Conservation (phyloP, 2,888 invertebrate species). For the Nomada ruficornis region DNA sequence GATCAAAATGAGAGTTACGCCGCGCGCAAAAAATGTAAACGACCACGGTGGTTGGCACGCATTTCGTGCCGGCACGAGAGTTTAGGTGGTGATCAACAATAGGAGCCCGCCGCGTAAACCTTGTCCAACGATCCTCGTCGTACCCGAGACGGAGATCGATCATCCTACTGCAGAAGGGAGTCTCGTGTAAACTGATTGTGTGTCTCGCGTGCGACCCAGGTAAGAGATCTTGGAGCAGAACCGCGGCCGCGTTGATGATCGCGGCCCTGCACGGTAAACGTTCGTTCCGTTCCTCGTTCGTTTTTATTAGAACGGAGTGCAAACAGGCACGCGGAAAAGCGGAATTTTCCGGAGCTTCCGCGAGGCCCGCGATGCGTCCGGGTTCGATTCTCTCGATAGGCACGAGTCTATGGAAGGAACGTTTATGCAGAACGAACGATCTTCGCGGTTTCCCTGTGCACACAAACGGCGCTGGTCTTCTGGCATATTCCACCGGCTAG, state of each 20-base stretch:
- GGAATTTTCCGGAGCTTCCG: constrained; percentile 19
- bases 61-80: constrained; percentile 69
- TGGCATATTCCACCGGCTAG: not conserved
- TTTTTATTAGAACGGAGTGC: not conserved
- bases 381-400: not conserved
- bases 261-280: not conserved
- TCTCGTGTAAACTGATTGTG: not conserved
- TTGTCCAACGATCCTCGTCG: not conserved
- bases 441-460: constrained; percentile 1
- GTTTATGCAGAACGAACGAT: constrained; percentile 28
- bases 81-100: constrained; percentile 66
- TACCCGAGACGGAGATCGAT: constrained; percentile 26
- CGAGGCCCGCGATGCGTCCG: not conserved
- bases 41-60: constrained; percentile 71
- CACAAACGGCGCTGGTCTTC: not conserved
- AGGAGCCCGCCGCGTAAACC: constrained; percentile 18
- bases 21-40: constrained; percentile 74
- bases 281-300: not conserved
- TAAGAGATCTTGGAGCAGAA: not conserved
- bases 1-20: constrained; percentile 79
- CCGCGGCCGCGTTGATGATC: constrained; percentile 2
- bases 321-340: constrained; percentile 31
- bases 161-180: not conserved
- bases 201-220: constrained; percentile 31
- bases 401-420: not conserved